Conservation (phyloP, 2,797 vertebrate genomes). For the Neomorphus geoffroyi region DNA sequence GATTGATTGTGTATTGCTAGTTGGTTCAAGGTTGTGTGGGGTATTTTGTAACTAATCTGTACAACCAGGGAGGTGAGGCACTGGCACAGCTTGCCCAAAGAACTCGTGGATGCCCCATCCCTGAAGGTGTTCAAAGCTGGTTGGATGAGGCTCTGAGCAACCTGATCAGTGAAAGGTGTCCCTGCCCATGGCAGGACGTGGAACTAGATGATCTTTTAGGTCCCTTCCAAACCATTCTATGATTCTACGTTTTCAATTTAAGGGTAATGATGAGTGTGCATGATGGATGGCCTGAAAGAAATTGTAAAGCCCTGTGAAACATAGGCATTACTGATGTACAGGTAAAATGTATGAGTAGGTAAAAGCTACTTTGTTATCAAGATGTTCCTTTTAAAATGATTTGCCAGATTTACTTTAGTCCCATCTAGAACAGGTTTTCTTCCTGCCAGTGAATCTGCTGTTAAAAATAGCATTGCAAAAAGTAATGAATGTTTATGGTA, state of each 20-base stretch:
- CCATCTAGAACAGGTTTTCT: not conserved
- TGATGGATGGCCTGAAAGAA: not conserved
- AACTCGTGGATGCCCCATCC: too few species aligned
- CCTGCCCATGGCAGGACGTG: too few species aligned
- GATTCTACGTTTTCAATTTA: not conserved
- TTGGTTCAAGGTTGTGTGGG: not conserved
- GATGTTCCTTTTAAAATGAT: not conserved
- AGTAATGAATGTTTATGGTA: not conserved
- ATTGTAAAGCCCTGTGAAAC: not conserved
- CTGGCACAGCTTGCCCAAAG: too few species aligned
- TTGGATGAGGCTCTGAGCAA: too few species aligned
- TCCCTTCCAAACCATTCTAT: too few species aligned
- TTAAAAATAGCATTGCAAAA: not conserved
- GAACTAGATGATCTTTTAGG: too few species aligned
- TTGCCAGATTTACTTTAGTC: not conserved
- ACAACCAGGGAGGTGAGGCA: not conserved
- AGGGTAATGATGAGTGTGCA: not conserved
- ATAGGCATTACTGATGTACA: not conserved
- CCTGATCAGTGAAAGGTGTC: too few species aligned
- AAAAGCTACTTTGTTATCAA: constrained; percentile 8
- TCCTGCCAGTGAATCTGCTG: not conserved
- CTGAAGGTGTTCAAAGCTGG: too few species aligned
- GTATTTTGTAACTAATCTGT: not conserved
- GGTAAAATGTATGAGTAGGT: not conserved
- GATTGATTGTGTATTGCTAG: not conserved